Conservation (phyloP, 2,113 vertebrate genomes). For the Micronycteris hirsuta region DNA sequence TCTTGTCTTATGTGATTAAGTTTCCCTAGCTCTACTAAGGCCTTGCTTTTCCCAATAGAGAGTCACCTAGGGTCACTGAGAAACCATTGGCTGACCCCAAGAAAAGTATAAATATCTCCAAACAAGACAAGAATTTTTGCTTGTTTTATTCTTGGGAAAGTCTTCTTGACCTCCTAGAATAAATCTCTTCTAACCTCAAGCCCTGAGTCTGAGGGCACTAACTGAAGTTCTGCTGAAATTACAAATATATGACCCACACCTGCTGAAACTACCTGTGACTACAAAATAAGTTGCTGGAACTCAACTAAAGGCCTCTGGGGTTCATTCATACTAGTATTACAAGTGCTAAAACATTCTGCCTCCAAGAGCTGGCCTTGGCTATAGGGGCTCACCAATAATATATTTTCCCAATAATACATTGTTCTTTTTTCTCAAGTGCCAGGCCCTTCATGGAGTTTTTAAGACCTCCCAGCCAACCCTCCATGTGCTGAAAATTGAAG, state of each 20-base stretch:
- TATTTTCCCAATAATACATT: background rate
- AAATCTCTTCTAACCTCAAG: background rate
- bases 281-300: background rate
- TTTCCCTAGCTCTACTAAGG: background rate
- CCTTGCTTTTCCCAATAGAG: background rate
- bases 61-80: background rate
- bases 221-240: background rate
- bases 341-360: background rate
- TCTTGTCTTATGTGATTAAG: background rate
- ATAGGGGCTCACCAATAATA: too few species aligned
- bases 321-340: background rate
- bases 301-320: background rate
- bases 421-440: background rate
- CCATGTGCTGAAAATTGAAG: background rate
- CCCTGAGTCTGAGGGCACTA: background rate
- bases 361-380: background rate
- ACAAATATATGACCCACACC: background rate
- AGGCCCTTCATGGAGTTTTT: background rate
- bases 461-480: background rate
- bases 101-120: background rate
- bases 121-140: background rate
- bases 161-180: background rate
- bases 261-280: background rate
- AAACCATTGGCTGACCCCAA: background rate
- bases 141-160: background rate